Evolutionary conservation across 2,113 vertebrate genomes (phyloP), one percentile per base, ranked within the genome.

Genomic region (Pleuronectes platessa): DNA sequence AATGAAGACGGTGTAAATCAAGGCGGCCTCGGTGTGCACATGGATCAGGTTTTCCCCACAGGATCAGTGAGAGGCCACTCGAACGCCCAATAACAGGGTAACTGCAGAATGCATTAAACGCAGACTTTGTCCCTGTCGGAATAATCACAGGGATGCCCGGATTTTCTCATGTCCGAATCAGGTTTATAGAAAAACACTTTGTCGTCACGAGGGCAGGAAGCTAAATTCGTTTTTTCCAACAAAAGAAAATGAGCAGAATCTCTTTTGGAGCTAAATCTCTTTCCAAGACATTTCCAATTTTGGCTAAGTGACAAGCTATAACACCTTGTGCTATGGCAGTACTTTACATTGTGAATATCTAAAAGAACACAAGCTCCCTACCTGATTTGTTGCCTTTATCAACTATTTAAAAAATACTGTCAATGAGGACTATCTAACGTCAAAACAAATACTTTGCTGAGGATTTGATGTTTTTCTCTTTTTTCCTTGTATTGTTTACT

Each of bases 1-100:
- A 88, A 81, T 69, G 31, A 76, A 75, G 83, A 74, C 61, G 69
- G 72, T 68, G 75, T 88, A 71, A 74, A 90, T 90, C 79, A 83
- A 78, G 62, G 83, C 42, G 4, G 58, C 67, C 66, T 69, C 66
- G 26, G 61, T 26, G 69, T 65, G 75, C 37, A 69, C 58, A 61
- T 74, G 65, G 58, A 85, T 64, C 4, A 15, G 13, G 21, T 59
- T 20, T 70, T 78, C 71, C 79, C 79, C 64, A 42, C 20, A 62
- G 70, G 69, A 81, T 78, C 26, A 65, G 67, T 21, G 13, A 54
- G 42, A 55, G 67, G 74, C 53, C 54, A 83, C 42, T 40, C 63
- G 18, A 69, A 78, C 4, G 15, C 35, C 56, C 20, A 72, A 13
- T 42, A 45, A 26, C 18, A 68, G 9, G 55, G 21, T 27, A 51